Evolutionary conservation across 1,140 invertebrate genomes (phyloP), one percentile per base, ranked within the genome.

Genomic region (Microvelia longipes): DNA sequence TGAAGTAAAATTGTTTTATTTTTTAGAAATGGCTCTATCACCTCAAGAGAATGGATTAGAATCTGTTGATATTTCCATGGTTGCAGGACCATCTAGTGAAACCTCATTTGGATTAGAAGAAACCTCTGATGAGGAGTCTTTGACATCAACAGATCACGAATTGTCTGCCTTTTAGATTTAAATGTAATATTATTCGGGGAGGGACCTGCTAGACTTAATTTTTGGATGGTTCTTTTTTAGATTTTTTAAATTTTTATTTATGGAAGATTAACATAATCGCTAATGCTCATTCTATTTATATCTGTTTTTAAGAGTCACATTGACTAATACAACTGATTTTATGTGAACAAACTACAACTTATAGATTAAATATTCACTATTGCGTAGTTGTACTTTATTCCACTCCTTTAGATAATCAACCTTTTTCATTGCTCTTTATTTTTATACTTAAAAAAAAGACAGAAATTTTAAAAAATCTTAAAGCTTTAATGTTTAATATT

Each of bases 61-160:
- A 24, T 64, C 62, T 2, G 25, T 26, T 11, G 62, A 64, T 25
- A 50, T 11, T 19, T 11, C 35, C 35, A 24, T 5, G 11, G 62
- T 15, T 60, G 35, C 71, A 5, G 71, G 71, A 29, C 66, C 71
- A n/a, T 72, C 71, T 11, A 65, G 64, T 1, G 66, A 68, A 26
- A 29, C 27, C 1, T 68, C 24, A 11, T 19, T 62, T 24, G 50
- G n/a, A 64, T 27, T 11, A 0, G 63, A 66, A 24, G 71, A 72
- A 29, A 64, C 68, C n/a, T 71, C 67, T 25, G 70, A 70, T 62
- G 70, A 73, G n/a, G 72, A 73, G 29, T 71, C 69, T n/a, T 69
- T 64, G 60, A 71, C 70, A 67, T 73, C 70, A 25, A 69, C 67
- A 15, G 70, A 73, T 25, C 25, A 67, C 13, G 70, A 73, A 65